Evolutionary conservation across 2,888 invertebrate species (phyloP), one percentile per base, ranked within the genome.

Genomic region (Caenorhabditis sp.): DNA sequence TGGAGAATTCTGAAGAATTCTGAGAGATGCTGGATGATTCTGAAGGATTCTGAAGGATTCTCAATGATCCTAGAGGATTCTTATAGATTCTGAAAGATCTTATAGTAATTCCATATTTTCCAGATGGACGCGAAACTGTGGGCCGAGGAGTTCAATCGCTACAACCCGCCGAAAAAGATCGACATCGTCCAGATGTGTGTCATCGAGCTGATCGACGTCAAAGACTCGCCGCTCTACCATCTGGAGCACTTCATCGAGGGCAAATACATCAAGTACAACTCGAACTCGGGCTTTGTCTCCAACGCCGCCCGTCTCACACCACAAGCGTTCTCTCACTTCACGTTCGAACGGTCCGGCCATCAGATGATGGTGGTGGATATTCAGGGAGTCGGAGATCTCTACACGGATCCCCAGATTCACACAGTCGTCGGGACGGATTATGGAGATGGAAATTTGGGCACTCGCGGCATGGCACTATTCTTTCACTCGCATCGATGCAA

Each of bases 351-450:
- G 56, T 94, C 94, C n/a, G 94, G 94, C 8, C 94, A 94, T 90
- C 93, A 94, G 89, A 87, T 94, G 90, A 94, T 94, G 80, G 94
- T 94, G 5, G 94, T 94, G 41, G 94, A 94, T 89, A 93, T 94
- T 74, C 94, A 94, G 89, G 94, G 94, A 19, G 94, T 94, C 56
- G 94, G 94, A 4, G 94, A 94, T 89, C 92, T 94, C 47, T 94
- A 94, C 92, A 94, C 94, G 0, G 94, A 94, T 89, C 94, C 94
- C 2, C 94, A 94, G 89, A 94, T 94, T 69, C 94, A 94, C 90
- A 94, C 94, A 0, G 91, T 92, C 5, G 92, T 92, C 56, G 94
- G 94, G 79, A 88, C 89, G 35, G 92, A 93, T 38, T 94, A 94
- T 87, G 94, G 94, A 7, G 94, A 94, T 87, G 94, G 94, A 5